Evolutionary conservation across 2,797 vertebrate species (phyloP).

Genomic region (Tympanoctomys barrerae): DNA sequence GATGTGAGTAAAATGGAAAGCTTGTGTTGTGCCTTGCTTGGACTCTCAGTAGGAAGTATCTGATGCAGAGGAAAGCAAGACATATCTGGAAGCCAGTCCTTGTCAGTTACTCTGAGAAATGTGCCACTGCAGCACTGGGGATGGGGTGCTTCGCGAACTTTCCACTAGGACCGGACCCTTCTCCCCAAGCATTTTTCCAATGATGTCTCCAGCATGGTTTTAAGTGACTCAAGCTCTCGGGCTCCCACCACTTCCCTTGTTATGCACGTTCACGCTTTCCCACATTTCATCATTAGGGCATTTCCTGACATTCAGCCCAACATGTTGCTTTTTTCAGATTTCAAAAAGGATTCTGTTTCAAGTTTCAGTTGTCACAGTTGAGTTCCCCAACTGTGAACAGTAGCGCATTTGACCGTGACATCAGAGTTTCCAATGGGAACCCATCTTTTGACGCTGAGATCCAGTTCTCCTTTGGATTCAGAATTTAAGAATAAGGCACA

Average conservation of each 20-base stretch:
- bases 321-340: constrained; percentile 63
- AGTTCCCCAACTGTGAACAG: constrained; percentile 44
- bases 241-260: constrained; percentile 60
- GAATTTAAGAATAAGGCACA: constrained; percentile 38
- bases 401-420: constrained; percentile 18
- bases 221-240: constrained; percentile 62
- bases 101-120: not conserved
- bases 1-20: not conserved
- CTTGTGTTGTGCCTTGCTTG: not conserved
- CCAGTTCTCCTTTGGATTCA: constrained; percentile 15
- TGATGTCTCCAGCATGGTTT: constrained; percentile 45
- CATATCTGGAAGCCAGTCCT: not conserved
- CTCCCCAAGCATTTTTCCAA: not conserved
- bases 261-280: constrained; percentile 61
- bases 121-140: not conserved
- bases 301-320: constrained; percentile 71
- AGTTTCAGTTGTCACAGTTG: constrained; percentile 35
- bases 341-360: constrained; percentile 60
- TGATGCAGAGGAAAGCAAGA: not conserved
- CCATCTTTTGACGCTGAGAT: not conserved
- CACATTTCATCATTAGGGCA: constrained; percentile 71
- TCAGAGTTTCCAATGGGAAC: constrained; percentile 57
- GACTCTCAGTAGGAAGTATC: not conserved
- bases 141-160: not conserved
- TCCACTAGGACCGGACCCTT: not conserved